Conservation (phyloP, 2,888 invertebrate species). For the Marasmarcha lunaedactyla region DNA sequence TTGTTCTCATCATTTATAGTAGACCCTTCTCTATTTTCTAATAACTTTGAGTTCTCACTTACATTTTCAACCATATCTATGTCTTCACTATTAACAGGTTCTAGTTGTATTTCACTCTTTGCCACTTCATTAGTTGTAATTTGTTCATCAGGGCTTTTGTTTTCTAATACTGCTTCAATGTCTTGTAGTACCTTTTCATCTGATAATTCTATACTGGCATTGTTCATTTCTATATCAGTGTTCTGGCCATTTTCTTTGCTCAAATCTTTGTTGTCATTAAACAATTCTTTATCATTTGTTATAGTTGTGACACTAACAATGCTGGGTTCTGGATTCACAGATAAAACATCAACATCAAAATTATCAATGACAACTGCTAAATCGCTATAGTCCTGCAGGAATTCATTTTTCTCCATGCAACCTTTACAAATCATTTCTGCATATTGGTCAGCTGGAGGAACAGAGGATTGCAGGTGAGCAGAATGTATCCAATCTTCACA, state of each 20-base stretch:
- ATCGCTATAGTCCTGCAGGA: constrained; percentile 78
- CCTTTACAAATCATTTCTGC: constrained; percentile 86
- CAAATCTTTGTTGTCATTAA: constrained; percentile 15
- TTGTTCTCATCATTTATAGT: not conserved
- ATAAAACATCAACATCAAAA: constrained; percentile 18
- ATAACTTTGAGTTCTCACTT: constrained; percentile 8
- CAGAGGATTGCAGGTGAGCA: constrained; percentile 74
- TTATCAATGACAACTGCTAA: constrained; percentile 42
- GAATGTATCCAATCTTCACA: constrained; percentile 99
- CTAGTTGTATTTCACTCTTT: constrained; percentile 7
- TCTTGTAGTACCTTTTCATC: constrained; percentile 2
- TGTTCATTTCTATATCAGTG: not conserved
- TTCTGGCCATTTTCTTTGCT: constrained; percentile 6
- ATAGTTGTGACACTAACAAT: not conserved
- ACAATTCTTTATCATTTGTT: constrained; percentile 10
- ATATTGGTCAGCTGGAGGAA: constrained; percentile 72
- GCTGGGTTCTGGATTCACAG: not conserved
- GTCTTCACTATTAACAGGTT: constrained; percentile 12
- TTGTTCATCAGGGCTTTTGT: constrained; percentile 6
- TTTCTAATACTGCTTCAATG: constrained; percentile 4
- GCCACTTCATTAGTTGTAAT: constrained; percentile 2
- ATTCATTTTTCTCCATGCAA: constrained; percentile 82
- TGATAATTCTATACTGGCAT: not conserved
- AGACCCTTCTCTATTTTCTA: too few species aligned
- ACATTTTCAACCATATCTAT: constrained; percentile 15